A percentile compares a stretch with the other conserved stretches of the same genome.
Evolutionary conservation across 1,140 invertebrate species (phyloP).

Genomic region (Ericerus pela): DNA sequence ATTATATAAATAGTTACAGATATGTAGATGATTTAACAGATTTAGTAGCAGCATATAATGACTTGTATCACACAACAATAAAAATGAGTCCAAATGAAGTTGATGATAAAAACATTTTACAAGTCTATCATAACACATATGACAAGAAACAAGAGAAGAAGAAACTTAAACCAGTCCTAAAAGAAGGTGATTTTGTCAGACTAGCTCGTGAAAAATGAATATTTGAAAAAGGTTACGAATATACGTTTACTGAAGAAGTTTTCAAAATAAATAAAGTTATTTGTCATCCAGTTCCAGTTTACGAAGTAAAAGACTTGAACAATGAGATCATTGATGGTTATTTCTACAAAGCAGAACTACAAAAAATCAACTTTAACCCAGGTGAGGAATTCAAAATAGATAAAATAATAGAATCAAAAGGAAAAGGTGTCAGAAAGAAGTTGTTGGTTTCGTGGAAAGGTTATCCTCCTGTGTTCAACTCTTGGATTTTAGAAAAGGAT

Average conservation of each 20-base stretch:
- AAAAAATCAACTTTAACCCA: conserved; percentile 16
- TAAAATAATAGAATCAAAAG: neutral
- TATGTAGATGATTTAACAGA: neutral
- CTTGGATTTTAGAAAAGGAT: neutral
- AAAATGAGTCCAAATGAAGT: neutral
- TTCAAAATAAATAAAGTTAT: conserved; percentile 27
- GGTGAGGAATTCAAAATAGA: neutral
- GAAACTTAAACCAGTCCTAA: conserved; percentile 13
- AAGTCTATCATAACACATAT: neutral
- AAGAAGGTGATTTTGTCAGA: conserved; percentile 23
- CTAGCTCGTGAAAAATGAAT: conserved; percentile 21
- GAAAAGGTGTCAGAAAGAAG: neutral
- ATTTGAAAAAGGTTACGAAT: conserved; percentile 25
- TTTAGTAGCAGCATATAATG: conserved; percentile 27
- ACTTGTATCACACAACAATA: conserved; percentile 25
- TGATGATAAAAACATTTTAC: neutral
- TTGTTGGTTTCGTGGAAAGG: neutral
- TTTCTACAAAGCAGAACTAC: conserved; percentile 25
- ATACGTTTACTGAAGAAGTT: conserved; percentile 29
- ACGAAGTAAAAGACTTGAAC: conserved; percentile 26
- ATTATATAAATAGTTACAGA: conserved; percentile 24
- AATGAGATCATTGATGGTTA: conserved; percentile 23
- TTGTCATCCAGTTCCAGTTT: conserved; percentile 21
- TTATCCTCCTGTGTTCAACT: neutral
- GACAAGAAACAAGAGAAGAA: conserved; percentile 4